These are phyloP conservation scores for Eupithecia abbreviata DNA, from an alignment of 2,888 invertebrate genomes.

Conservation along the genomic window DNA sequence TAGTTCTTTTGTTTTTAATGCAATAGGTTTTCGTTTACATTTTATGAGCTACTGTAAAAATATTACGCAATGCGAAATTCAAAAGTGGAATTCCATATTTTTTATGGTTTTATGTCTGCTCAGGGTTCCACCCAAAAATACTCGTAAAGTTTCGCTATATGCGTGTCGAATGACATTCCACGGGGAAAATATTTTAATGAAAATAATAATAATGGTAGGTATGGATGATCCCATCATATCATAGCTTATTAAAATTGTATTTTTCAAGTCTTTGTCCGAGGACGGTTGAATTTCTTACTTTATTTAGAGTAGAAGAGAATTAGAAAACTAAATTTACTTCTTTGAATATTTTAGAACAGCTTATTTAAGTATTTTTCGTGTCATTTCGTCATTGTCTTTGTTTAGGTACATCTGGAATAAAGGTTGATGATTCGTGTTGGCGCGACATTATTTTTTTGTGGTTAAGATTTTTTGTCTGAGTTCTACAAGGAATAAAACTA, in stretches of 20 bases:
- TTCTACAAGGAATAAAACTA: too few relatives aligned
- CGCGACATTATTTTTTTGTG: too few relatives aligned
- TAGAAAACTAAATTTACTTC: neutral
- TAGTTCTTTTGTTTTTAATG: neutral
- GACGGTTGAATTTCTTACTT: neutral
- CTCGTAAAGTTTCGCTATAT: conserved; percentile 5
- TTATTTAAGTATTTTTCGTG: neutral
- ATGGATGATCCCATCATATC: neutral
- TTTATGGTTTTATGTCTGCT: conserved; percentile 16
- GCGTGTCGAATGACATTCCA: conserved; percentile 19
- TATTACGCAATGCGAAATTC: conserved; percentile 18
- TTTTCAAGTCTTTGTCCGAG: neutral
- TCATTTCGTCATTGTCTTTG: neutral
- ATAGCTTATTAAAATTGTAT: neutral
- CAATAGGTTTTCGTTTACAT: conserved; percentile 4
- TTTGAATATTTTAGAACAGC: neutral
- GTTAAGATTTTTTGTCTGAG: too few relatives aligned
- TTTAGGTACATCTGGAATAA: neutral
- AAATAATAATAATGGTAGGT: neutral
- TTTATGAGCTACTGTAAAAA: neutral
- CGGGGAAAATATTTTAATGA: neutral
- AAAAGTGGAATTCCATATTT: conserved; percentile 16
- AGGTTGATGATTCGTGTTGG: neutral
- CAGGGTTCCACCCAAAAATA: conserved; percentile 11
- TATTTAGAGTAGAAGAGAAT: neutral